Evolutionary conservation across 1,140 invertebrate genomes (phyloP).

Genomic region (Chionoecetes opilio): DNA sequence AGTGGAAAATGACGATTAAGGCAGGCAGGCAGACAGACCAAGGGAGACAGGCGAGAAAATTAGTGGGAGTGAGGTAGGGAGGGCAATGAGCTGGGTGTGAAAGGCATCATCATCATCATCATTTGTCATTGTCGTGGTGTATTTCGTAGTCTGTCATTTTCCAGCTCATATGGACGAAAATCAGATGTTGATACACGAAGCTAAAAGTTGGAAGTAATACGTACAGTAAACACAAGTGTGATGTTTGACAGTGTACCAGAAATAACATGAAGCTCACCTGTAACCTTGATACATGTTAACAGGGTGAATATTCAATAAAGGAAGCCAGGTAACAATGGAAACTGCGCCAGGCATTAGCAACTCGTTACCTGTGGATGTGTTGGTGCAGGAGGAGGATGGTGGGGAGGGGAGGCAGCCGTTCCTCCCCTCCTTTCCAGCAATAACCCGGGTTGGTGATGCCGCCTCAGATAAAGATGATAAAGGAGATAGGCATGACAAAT

Average conservation of each 20-base stretch:
- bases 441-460: slow-evolving; percentile 47
- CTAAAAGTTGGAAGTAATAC: neutral
- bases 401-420: slow-evolving; percentile 11
- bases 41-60: neutral
- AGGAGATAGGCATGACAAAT: slow-evolving; percentile 64
- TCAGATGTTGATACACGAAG: neutral
- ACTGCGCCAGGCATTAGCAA: neutral
- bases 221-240: neutral
- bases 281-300: neutral
- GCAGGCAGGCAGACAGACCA: neutral
- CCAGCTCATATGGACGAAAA: neutral
- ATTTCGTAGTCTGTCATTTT: neutral
- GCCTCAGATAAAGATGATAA: slow-evolving; percentile 64
- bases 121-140: neutral
- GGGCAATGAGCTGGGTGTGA: neutral
- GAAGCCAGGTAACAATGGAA: neutral
- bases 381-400: neutral
- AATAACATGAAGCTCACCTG: neutral
- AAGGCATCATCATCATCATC: neutral
- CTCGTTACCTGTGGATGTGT: neutral
- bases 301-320: neutral
- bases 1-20: neutral
- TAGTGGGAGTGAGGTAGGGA: neutral
- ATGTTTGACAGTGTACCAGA: neutral
- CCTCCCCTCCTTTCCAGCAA: neutral